Conservation (phyloP, 2,797 vertebrate genomes). For the Helostoma temminkii region DNA sequence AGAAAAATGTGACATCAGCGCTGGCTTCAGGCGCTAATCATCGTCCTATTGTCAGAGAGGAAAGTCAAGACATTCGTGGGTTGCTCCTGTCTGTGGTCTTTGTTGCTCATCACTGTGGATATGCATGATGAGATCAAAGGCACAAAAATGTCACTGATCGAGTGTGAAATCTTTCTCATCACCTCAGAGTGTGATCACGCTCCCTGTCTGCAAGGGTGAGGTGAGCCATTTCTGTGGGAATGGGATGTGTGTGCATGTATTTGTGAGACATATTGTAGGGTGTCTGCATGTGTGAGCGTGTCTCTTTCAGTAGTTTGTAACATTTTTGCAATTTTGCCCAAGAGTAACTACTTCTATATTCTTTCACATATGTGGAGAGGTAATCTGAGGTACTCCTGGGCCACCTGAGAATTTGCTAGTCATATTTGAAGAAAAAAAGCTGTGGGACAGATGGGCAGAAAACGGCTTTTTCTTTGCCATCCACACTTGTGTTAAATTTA, state of each 20-base stretch:
- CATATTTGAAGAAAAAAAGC: conserved; percentile 26
- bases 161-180: conserved; percentile 61
- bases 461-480: conserved; percentile 59
- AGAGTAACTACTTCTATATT: conserved; percentile 16
- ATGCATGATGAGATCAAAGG: conserved; percentile 75
- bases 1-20: conserved; percentile 35
- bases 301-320: conserved; percentile 14
- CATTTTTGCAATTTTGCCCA: conserved; percentile 18
- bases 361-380: conserved; percentile 26
- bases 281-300: conserved; percentile 1
- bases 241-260: conserved; percentile 1
- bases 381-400: conserved; percentile 48
- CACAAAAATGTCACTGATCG: conserved; percentile 64
- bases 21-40: conserved; percentile 58
- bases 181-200: conserved; percentile 51
- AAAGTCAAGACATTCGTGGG: conserved; percentile 37
- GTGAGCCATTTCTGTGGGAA: conserved; percentile 27
- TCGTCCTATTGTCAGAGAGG: conserved; percentile 53
- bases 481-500: conserved; percentile 78
- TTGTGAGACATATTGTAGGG: conserved; percentile 9
- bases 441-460: conserved; percentile 67
- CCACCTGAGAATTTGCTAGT: conserved; percentile 47
- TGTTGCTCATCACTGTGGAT: conserved; percentile 37
- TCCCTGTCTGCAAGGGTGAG: conserved; percentile 20
- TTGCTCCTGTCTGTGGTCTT: conserved; percentile 37